These are phyloP conservation scores for Daubentonia madagascariensis DNA, from an alignment of 2,113 vertebrate species.

Conservation along the genomic window DNA sequence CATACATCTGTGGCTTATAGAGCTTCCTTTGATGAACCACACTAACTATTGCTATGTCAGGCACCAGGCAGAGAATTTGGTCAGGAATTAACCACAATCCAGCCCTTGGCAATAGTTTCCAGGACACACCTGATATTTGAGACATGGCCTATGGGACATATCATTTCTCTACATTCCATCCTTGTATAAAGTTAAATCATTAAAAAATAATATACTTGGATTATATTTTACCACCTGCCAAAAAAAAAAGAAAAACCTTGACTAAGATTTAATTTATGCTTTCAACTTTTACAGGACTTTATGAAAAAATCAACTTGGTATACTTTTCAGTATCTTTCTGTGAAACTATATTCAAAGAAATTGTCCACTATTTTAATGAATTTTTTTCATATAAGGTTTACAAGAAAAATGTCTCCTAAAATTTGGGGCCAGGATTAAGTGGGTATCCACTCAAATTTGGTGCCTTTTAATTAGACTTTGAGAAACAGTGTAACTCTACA, in stretches of 20 bases:
- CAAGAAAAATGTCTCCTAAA: not conserved
- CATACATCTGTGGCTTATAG: not conserved
- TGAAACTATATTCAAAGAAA: not conserved
- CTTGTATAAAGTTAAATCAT: not conserved
- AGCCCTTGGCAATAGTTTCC: not conserved
- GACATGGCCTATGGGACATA: not conserved
- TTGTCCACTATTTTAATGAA: not conserved
- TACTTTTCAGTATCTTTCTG: not conserved
- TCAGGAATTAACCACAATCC: not conserved
- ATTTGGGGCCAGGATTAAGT: not conserved
- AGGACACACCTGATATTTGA: not conserved
- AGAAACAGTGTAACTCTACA: not conserved
- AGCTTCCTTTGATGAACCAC: not conserved
- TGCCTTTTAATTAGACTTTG: not conserved
- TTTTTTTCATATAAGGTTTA: not conserved
- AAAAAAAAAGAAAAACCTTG: conserved; percentile 24
- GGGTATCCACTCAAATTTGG: not conserved
- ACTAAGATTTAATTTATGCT: conserved; percentile 10
- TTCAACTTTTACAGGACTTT: not conserved
- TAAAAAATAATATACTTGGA: not conserved
- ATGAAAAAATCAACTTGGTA: conserved; percentile 15
- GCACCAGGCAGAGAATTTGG: not conserved
- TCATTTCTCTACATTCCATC: not conserved
- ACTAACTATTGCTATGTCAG: not conserved
- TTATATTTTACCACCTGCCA: not conserved